A percentile compares a stretch with the other conserved stretches of the same genome.
These are phyloP conservation scores for Actenoides hombroni DNA, from an alignment of 2,113 vertebrate genomes.

Conservation along the genomic window DNA sequence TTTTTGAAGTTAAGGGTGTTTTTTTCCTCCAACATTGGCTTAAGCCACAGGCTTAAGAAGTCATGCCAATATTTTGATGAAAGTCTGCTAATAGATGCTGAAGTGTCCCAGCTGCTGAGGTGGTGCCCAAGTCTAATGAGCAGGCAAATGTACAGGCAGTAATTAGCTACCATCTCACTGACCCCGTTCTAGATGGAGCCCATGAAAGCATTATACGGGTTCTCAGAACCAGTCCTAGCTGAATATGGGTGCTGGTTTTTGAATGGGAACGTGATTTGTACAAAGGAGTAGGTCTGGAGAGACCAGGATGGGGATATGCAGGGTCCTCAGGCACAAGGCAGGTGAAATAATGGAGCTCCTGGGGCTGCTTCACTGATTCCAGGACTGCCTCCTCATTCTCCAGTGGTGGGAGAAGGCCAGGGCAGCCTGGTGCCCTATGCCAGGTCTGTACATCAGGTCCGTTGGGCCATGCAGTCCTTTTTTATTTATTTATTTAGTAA, in stretches of 20 bases:
- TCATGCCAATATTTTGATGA: not conserved
- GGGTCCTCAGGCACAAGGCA: not conserved
- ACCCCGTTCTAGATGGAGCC: not conserved
- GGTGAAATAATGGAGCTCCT: not conserved
- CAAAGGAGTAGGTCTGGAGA: not conserved
- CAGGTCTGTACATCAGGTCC: not conserved
- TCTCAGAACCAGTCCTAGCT: not conserved
- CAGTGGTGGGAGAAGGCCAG: rapidly evolving
- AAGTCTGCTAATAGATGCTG: not conserved
- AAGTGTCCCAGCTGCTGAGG: not conserved
- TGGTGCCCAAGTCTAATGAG: not conserved
- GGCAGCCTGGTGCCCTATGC: not conserved
- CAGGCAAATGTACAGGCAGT: not conserved
- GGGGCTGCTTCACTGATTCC: not conserved
- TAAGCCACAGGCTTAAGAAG: not conserved
- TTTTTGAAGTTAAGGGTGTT: not conserved
- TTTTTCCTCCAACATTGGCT: not conserved
- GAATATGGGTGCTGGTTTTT: not conserved
- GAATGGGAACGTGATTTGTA: not conserved
- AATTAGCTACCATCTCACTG: not conserved
- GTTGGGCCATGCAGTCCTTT: rapidly evolving
- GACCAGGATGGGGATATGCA: rapidly evolving
- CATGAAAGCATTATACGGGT: rapidly evolving
- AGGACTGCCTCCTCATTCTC: not conserved
- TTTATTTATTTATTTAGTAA: not conserved